Percentiles rank a stretch among this genome's conserved stretches.
phyloP scores from a whole-genome alignment of 2,113 vertebrate genomes.

The Oceanites oceanicus region DNA sequence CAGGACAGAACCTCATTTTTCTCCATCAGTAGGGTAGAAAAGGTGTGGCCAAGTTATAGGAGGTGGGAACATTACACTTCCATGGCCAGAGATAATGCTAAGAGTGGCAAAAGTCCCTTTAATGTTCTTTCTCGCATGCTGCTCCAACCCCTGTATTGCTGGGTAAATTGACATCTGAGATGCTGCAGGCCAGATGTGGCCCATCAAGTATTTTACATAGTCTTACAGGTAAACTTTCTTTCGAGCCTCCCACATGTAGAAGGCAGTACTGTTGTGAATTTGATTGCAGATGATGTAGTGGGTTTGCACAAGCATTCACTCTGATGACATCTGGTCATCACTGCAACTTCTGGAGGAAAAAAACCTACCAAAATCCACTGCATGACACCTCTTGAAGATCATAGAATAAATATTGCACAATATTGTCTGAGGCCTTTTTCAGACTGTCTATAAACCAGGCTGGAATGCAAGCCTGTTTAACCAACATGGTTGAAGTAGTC shows the following conservation, averaged over 20 bases:
- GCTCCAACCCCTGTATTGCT: not conserved
- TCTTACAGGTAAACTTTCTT: not conserved
- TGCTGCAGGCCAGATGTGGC: not conserved
- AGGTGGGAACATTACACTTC: not conserved
- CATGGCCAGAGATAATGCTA: not conserved
- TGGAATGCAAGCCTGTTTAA: not conserved
- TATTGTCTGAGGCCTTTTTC: not conserved
- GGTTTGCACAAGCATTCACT: not conserved
- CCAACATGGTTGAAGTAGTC: not conserved
- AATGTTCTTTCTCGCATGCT: not conserved
- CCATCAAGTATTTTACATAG: not conserved
- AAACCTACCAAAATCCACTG: not conserved
- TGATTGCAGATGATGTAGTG: not conserved
- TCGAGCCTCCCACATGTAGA: not conserved
- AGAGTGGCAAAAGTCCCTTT: not conserved
- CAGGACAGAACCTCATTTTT: not conserved
- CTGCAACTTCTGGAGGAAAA: not conserved
- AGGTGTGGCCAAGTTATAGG: not conserved
- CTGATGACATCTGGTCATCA: not conserved
- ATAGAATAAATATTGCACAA: not conserved
- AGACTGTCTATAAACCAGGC: not conserved
- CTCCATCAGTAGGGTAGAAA: not conserved
- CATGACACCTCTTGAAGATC: not conserved
- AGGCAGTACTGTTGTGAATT: not conserved
- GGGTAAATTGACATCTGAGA: not conserved